Percentiles rank a stretch among this genome's conserved stretches.
phyloP scores from a whole-genome alignment of 2,888 invertebrate genomes.

The Drosophila glabriapex region DNA sequence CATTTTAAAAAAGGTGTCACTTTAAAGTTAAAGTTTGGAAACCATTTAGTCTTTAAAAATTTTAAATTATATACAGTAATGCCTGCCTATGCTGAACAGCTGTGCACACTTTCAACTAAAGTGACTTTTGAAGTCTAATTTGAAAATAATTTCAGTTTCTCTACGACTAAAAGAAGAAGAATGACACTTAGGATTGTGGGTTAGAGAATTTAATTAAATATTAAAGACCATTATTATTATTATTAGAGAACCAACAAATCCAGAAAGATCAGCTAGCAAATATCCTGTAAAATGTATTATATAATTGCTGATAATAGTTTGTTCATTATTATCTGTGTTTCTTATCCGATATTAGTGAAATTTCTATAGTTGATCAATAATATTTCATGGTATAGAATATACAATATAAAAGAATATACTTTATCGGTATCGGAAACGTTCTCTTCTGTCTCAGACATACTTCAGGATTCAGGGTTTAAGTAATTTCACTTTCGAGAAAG shows the following conservation, averaged over 20 bases:
- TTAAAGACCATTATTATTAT: fast-evolving
- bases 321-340: too few species aligned
- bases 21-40: background rate
- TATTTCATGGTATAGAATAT: too few species aligned
- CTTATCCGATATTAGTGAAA: too few species aligned
- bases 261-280: background rate
- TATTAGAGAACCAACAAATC: background rate
- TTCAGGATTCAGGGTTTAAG: background rate
- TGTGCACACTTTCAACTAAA: background rate
- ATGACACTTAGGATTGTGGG: too few species aligned
- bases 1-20: background rate
- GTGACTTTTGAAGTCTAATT: background rate
- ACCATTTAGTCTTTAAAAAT: background rate
- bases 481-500: background rate
- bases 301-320: too few species aligned
- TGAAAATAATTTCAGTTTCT: background rate
- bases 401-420: too few species aligned
- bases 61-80: background rate
- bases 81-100: background rate
- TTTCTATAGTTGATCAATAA: too few species aligned
- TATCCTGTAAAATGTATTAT: background rate
- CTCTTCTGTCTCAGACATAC: too few species aligned
- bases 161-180: background rate
- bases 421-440: too few species aligned
- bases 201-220: too few species aligned